A percentile compares a stretch with the other conserved stretches of the same genome.
These are phyloP conservation scores for Tribolium freemani DNA, from an alignment of 2,888 invertebrate genomes.

Conservation along the genomic window DNA sequence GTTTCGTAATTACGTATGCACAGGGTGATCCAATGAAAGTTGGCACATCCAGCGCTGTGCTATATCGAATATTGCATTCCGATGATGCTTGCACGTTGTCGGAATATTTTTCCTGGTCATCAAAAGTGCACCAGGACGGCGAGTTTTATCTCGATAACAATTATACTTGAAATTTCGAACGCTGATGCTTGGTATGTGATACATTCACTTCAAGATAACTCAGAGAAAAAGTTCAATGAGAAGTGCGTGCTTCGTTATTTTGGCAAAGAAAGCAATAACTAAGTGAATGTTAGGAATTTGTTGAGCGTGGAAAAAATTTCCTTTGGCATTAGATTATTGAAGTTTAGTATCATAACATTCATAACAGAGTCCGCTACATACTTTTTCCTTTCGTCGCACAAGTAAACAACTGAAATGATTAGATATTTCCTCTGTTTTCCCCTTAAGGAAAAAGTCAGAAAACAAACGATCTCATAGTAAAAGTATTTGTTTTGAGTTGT, in stretches of 20 bases:
- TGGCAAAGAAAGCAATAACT: constrained; percentile 14
- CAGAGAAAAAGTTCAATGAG: background rate
- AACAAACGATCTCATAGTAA: no score
- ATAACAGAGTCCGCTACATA: no score
- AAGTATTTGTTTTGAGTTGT: no score
- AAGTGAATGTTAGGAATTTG: constrained; percentile 22
- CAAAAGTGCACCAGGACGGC: background rate
- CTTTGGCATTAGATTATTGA: constrained; percentile 7
- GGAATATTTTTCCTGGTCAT: background rate
- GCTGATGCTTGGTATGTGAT: no score
- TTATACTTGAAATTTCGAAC: no score
- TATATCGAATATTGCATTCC: background rate
- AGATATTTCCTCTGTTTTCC: background rate
- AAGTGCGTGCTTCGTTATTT: background rate
- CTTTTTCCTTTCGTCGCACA: background rate
- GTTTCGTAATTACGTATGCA: constrained; percentile 25
- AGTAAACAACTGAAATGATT: background rate
- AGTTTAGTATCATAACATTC: background rate
- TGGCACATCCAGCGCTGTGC: background rate
- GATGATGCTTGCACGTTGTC: background rate
- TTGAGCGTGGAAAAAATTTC: constrained; percentile 4
- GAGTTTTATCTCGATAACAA: no score
- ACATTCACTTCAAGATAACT: no score
- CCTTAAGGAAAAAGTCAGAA: no score
- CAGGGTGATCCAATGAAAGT: constrained; percentile 17